Conservation (phyloP, 2,888 invertebrate genomes). For the Malacosoma neustria region DNA sequence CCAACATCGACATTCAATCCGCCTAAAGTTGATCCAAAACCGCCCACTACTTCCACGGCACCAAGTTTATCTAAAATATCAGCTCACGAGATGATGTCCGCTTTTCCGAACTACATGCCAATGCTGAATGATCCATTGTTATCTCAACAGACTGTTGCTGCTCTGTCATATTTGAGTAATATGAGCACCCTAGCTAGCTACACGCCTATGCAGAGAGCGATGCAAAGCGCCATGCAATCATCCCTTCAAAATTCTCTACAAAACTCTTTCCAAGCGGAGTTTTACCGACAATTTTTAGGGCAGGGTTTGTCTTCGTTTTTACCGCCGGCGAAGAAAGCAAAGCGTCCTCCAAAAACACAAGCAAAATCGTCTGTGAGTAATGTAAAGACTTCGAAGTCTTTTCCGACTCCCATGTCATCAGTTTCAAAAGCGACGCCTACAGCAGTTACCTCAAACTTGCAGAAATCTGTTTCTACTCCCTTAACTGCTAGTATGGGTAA, state of each 20-base stretch:
- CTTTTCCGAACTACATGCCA: slow-evolving; percentile 54
- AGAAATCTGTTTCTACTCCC: slow-evolving; percentile 33
- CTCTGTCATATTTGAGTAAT: slow-evolving; percentile 49
- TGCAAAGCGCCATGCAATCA: slow-evolving; percentile 44
- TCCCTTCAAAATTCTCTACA: slow-evolving; percentile 41
- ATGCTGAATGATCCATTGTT: slow-evolving; percentile 49
- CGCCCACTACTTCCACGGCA: slow-evolving; percentile 15
- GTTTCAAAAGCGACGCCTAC: slow-evolving; percentile 29
- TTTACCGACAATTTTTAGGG: slow-evolving; percentile 52
- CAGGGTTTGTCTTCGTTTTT: slow-evolving; percentile 43
- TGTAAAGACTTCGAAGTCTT: slow-evolving; percentile 26
- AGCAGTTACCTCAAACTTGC: slow-evolving; percentile 23
- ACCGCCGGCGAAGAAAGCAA: slow-evolving; percentile 52
- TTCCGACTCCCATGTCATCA: slow-evolving; percentile 18
- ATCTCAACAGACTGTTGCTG: slow-evolving; percentile 53
- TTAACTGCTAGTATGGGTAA: slow-evolving; percentile 56
- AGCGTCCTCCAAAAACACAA: slow-evolving; percentile 43
- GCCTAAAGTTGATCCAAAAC: slow-evolving; percentile 33
- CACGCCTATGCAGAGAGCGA: slow-evolving; percentile 36
- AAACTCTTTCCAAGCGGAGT: slow-evolving; percentile 59
- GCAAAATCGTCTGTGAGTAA: background rate
- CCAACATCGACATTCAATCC: slow-evolving; percentile 15
- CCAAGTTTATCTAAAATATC: slow-evolving; percentile 44
- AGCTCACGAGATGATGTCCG: slow-evolving; percentile 46
- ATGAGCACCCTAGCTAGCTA: slow-evolving; percentile 50